Percentiles rank a stretch among this genome's conserved stretches.
Conservation (phyloP, 2,113 vertebrate species). For the Stegastes partitus region DNA sequence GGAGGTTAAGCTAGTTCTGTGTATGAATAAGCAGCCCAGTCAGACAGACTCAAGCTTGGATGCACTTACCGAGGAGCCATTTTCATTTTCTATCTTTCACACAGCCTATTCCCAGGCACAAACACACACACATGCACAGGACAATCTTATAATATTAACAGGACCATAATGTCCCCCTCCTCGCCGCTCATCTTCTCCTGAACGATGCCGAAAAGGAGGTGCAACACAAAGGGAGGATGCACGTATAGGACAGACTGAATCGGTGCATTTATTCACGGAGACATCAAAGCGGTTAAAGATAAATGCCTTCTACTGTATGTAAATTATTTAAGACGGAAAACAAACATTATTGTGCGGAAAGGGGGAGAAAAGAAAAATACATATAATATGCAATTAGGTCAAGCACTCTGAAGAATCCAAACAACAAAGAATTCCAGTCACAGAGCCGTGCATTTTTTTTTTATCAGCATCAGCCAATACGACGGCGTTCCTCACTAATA, state of each 20-base stretch:
- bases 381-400: slow-evolving; percentile 57
- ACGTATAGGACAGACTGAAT: neutral
- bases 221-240: neutral
- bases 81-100: slow-evolving; percentile 43
- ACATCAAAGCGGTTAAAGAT: slow-evolving; percentile 63
- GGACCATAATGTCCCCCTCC: slow-evolving; percentile 1
- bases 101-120: slow-evolving; percentile 37
- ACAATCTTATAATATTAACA: neutral
- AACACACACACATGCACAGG: slow-evolving; percentile 6
- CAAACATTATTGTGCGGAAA: slow-evolving; percentile 20
- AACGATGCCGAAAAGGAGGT: slow-evolving; percentile 22
- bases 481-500: neutral
- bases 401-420: neutral
- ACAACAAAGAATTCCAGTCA: neutral
- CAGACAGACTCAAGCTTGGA: slow-evolving; percentile 43
- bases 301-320: slow-evolving; percentile 39
- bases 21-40: slow-evolving; percentile 65
- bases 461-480: neutral
- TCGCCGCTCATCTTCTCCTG: slow-evolving; percentile 9
- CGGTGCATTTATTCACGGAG: slow-evolving; percentile 57
- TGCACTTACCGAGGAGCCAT: slow-evolving; percentile 37
- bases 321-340: slow-evolving; percentile 65
- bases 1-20: slow-evolving; percentile 65
- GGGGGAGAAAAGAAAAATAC: slow-evolving; percentile 11
- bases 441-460: neutral